Evolutionary conservation across 2,797 vertebrate species (phyloP), one percentile per base, ranked within the genome.

Genomic region (Ispidina lecontei): DNA sequence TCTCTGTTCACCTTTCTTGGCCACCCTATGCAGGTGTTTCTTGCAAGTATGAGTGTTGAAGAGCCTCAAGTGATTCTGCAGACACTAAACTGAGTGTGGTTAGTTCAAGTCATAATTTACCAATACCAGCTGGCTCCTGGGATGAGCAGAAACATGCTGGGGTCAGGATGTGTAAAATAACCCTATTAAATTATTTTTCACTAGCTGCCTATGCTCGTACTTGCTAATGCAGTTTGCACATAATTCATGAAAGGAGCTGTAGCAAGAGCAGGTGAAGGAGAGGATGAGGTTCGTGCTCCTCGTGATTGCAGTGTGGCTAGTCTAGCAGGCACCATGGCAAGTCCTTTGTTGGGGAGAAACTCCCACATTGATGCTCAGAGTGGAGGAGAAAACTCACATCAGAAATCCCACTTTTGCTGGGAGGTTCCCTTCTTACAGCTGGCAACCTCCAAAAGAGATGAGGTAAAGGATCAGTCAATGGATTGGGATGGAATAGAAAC

Each of bases 131-230:
- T 82, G 93, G 39, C 88, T 96, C 77, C 62, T 22, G 60, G 83
- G 88, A 95, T 93, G 31, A 71, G 93, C 81, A 94, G 86, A 77
- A 94, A 93, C 95, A 90, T 46, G 91, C 75, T 83, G 31, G 75
- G 75, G 84, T 96, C 91, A 82, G 74, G 81, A 77, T 77, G 84
- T 55, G 58, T 29, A 84, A 90, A 90, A 70, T 79, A 82, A 71
- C 16, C 69, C 43, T 84, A 74, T 62, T 55, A 87, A 84, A 89
- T 71, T 73, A 65, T 90, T 84, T 82, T 56, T 76, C 29, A 29
- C 51, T 52, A 72, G 31, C 58, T 90, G 93, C 51, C 65, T 67
- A 33, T 43, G 54, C 74, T 74, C 29, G 0, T 47, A 54, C 67
- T 84, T 29, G 0, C 2, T 4, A 71, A 51, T 9, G 35, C 43